phyloP scores from a whole-genome alignment of 2,797 vertebrate species.

The Pseudomugil gertrudae region DNA sequence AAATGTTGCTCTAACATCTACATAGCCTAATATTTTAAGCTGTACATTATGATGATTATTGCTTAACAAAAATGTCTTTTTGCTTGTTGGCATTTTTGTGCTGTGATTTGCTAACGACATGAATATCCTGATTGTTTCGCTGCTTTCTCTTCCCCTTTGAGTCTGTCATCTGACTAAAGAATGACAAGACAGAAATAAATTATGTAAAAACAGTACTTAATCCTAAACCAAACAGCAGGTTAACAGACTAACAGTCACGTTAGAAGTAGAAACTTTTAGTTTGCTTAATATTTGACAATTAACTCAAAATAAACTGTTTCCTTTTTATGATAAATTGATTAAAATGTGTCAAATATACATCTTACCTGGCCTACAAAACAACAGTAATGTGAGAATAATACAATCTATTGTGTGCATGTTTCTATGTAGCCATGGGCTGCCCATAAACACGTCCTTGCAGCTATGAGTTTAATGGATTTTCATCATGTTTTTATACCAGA shows the following conservation, averaged over 20 bases:
- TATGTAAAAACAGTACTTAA: not conserved
- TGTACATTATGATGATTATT: too few relatives aligned
- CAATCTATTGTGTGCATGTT: not conserved
- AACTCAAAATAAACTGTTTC: not conserved
- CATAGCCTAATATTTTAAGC: too few relatives aligned
- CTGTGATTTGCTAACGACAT: slow-evolving; percentile 25
- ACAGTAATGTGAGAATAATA: not conserved
- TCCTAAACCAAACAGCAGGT: not conserved
- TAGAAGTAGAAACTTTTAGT: not conserved
- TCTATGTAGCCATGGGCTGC: not conserved
- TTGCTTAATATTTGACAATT: too few relatives aligned
- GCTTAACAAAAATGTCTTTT: too few relatives aligned
- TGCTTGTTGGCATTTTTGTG: not conserved
- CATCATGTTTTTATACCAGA: too few relatives aligned
- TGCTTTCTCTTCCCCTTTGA: slow-evolving; percentile 60
- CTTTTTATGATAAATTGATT: not conserved
- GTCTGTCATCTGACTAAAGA: slow-evolving; percentile 48
- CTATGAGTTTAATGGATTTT: too few relatives aligned
- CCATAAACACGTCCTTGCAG: not conserved
- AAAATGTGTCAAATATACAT: not conserved
- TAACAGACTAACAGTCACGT: not conserved
- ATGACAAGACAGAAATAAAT: slow-evolving; percentile 30
- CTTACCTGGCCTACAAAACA: too few relatives aligned
- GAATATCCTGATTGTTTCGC: slow-evolving; percentile 18
- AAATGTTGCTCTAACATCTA: too few relatives aligned